A percentile compares a stretch with the other conserved stretches of the same genome.
phyloP scores from a whole-genome alignment of 2,797 vertebrate genomes.

The Aldrovandia affinis region DNA sequence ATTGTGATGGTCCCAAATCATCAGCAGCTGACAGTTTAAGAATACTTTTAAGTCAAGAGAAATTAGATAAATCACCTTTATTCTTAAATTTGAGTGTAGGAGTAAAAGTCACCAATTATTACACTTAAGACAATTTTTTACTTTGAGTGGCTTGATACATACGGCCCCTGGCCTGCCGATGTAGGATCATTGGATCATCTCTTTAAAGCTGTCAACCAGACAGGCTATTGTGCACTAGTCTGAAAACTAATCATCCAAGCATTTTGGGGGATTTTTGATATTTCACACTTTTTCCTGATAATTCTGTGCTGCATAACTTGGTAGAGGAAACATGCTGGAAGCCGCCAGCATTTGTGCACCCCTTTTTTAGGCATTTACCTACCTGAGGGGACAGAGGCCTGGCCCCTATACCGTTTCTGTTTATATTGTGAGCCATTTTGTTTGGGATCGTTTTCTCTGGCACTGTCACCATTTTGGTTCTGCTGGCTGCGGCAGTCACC shows the following conservation, averaged over 20 bases:
- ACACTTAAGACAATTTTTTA: too few species aligned
- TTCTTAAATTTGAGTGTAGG: too few species aligned
- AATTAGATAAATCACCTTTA: too few species aligned
- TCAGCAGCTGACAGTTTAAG: too few species aligned
- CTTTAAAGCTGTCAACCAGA: not conserved
- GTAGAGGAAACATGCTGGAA: not conserved
- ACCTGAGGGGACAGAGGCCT: conserved; percentile 16
- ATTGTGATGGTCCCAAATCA: too few species aligned
- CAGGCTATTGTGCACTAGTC: not conserved
- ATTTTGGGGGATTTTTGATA: conserved; percentile 22
- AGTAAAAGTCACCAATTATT: too few species aligned
- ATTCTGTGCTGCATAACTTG: not conserved
- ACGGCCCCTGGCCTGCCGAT: too few species aligned
- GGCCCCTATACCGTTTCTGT: conserved; percentile 37
- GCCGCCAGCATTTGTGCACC: not conserved
- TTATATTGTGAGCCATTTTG: conserved; percentile 48
- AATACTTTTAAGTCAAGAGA: too few species aligned
- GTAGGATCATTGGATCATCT: too few species aligned
- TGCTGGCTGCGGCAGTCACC: conserved; percentile 41
- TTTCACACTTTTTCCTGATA: conserved; percentile 4
- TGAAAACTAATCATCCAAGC: not conserved
- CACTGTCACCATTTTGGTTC: conserved; percentile 35
- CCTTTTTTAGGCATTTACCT: not conserved
- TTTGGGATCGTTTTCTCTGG: conserved; percentile 46
- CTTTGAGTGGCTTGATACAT: too few species aligned